Evolutionary conservation across 2,113 vertebrate species (phyloP), one percentile per base, ranked within the genome.

Genomic region (Stomatorhinus ivindoensis): DNA sequence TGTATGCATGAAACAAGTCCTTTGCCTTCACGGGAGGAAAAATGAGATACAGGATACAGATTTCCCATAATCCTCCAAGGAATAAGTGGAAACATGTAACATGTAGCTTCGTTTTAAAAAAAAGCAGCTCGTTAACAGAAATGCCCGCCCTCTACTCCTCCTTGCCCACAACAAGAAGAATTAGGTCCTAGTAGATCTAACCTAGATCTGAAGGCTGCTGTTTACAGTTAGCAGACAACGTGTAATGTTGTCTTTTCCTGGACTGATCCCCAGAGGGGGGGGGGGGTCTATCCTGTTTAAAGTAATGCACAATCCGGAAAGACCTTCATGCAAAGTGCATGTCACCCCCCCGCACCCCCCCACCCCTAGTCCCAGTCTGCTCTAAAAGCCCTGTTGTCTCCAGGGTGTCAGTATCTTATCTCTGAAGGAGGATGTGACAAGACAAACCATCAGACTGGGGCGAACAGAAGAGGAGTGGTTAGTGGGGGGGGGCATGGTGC

Each of bases 121-220:
- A 87, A 87, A 51, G 85, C 50, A 87, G 27, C 47, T 87, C 50
- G n/a, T 87, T 87, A 87, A 31, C 39, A 31, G 27, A 53, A 87
- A 53, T 55, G 11, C 31, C 24, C 3, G 50, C 39, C 85, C 85
- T 87, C 85, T 87, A 50, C 6, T 4, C 50, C 27, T 55, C 85
- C 50, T 87, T 87, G 85, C 85, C 85, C 3, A 35, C n/a, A 50
- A 50, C 50, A 87, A 53, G 85, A 87, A 53, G 48, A 87, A 55
- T 39, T 55, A 50, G 82, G 85, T 87, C 85, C 85, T 53, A 15
- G 31, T 87, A 87, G 85, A 87, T 87, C 50, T 87, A 87, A 53
- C 85, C 85, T 53, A 87, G 50, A 87, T 87, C 85, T 87, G 8
- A 55, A 87, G 31, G 27, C 50, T 47, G 50, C 50, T 87, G 85